A percentile compares a stretch with the other conserved stretches of the same genome.
phyloP scores from a whole-genome alignment of 2,888 invertebrate species.

The Nomada goodeniana region DNA sequence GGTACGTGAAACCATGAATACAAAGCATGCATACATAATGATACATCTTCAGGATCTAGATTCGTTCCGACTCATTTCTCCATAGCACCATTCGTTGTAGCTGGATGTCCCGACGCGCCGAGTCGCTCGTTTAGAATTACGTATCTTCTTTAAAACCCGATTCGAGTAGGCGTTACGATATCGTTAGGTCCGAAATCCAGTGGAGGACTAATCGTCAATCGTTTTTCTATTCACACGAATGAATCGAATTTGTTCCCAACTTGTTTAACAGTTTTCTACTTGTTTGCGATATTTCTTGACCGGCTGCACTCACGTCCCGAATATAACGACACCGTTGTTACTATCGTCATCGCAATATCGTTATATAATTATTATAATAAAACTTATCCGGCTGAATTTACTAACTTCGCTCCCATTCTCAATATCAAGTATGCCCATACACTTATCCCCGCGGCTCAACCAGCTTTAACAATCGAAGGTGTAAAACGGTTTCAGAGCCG shows the following conservation, averaged over 20 bases:
- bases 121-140: not conserved
- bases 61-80: slow-evolving; percentile 33
- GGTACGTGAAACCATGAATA: slow-evolving; percentile 24
- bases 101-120: slow-evolving; percentile 1
- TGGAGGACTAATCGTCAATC: too few species aligned
- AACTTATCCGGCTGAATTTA: not conserved
- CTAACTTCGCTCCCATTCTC: not conserved
- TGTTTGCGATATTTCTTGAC: too few species aligned
- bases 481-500: slow-evolving; percentile 13
- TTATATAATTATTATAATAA: not conserved
- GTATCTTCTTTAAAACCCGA: not conserved
- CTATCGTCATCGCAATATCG: too few species aligned
- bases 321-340: too few species aligned
- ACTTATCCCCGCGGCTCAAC: not conserved
- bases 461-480: slow-evolving; percentile 15
- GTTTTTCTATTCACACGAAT: too few species aligned
- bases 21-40: not conserved
- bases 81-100: slow-evolving; percentile 16
- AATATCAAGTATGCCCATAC: not conserved
- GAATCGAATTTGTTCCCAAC: too few species aligned
- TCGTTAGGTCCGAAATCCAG: not conserved
- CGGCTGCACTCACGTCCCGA: too few species aligned
- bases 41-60: slow-evolving; percentile 16
- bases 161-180: not conserved
- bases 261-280: too few species aligned